These are phyloP conservation scores for Mobula birostris DNA, from an alignment of 2,113 vertebrate genomes.

Conservation along the genomic window DNA sequence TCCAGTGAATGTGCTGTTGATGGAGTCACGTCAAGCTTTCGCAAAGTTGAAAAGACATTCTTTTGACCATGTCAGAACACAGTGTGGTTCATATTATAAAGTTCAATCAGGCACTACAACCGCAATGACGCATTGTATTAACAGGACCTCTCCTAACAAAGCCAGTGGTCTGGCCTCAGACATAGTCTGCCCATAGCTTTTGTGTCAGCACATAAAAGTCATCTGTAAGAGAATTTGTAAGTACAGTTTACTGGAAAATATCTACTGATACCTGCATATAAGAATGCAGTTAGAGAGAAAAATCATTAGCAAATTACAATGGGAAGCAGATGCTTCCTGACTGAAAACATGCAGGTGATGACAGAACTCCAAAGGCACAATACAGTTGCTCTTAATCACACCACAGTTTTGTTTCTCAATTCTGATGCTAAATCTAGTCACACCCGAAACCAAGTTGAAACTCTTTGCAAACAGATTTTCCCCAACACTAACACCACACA, in stretches of 20 bases:
- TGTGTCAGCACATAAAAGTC: background rate
- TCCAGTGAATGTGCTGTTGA: background rate
- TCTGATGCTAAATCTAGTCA: constrained; percentile 5
- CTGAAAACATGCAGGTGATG: background rate
- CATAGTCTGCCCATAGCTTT: background rate
- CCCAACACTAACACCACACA: background rate
- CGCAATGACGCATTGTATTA: background rate
- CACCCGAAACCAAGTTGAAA: background rate
- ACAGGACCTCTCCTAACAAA: background rate
- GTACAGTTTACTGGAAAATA: background rate
- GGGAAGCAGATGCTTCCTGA: constrained; percentile 14
- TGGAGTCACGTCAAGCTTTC: background rate
- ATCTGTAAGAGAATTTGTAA: background rate
- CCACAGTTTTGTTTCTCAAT: background rate
- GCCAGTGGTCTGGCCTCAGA: background rate
- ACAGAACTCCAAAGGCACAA: constrained; percentile 24
- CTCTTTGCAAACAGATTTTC: background rate
- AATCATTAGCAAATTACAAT: constrained; percentile 4
- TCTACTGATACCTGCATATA: background rate
- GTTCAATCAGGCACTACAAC: background rate
- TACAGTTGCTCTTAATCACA: background rate
- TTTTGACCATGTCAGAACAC: background rate
- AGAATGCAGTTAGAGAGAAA: background rate
- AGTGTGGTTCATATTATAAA: background rate
- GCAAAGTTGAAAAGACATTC: background rate